Percentiles rank a stretch among this genome's conserved stretches.
phyloP scores from a whole-genome alignment of 1,140 invertebrate genomes.

The Penaeus indicus region DNA sequence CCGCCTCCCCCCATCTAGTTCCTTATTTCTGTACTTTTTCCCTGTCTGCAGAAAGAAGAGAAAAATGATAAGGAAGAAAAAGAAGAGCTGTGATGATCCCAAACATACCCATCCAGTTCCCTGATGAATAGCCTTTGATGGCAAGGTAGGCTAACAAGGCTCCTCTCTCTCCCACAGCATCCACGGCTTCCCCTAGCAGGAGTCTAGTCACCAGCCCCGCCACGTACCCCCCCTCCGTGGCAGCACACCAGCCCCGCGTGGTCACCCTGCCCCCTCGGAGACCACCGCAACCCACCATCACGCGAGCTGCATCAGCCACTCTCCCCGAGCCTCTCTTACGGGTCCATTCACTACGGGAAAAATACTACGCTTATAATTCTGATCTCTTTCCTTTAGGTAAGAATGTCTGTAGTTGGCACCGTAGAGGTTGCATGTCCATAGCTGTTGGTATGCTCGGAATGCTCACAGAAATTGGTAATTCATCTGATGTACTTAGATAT shows the following conservation, averaged over 20 bases:
- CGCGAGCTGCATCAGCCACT: slow-evolving; percentile 44
- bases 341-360: slow-evolving; percentile 61
- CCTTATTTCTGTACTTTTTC: no score
- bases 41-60: no score
- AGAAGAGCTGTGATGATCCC: no score
- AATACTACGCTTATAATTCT: slow-evolving; percentile 62
- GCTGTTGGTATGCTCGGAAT: no score
- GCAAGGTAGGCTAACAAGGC: not conserved
- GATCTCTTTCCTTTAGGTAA: slow-evolving; percentile 63
- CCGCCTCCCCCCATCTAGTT: no score
- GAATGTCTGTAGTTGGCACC: not conserved
- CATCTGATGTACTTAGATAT: no score
- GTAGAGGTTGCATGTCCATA: no score
- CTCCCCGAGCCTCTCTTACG: slow-evolving; percentile 60
- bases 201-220: slow-evolving; percentile 57
- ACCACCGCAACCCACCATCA: slow-evolving; percentile 39
- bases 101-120: no score
- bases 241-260: slow-evolving; percentile 43
- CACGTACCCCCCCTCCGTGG: slow-evolving; percentile 41
- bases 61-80: no score
- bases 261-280: slow-evolving; percentile 47
- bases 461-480: no score
- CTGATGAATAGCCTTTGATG: no score
- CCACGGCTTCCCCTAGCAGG: slow-evolving; percentile 27
- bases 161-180: slow-evolving; percentile 6